Base-by-base conservation (phyloP, 2,888 invertebrate species). In the Nymphalis c-album region DNA sequence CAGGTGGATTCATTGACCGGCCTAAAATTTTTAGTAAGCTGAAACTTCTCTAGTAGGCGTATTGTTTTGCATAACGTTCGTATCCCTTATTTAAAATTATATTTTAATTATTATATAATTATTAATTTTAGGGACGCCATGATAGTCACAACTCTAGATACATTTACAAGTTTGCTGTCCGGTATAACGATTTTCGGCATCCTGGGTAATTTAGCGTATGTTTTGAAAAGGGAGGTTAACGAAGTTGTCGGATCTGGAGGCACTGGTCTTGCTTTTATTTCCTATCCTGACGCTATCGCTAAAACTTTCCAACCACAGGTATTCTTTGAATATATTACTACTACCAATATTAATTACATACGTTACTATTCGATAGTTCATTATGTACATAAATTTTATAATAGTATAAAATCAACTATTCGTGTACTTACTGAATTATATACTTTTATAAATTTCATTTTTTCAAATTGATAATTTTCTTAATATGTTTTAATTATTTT, bases 151-250 rank as follows among this genome's bases (percentile, higher is more conserved):
- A 94, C 95, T 0, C 82, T 97, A 78, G 97, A 97, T 77, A 97
- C 97, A 0, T 94, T 96, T 71, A 97, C 97, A 0, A 96, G 96
- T 73, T 81, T 97, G 31, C 90, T 97, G 22, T 96, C 97, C 0
- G 97, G 97, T 2, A 93, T 95, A 64, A 96, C 96, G 0, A 97
- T 97, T 70, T 97, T 97, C 78, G 96, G 96, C 1, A 95, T 97
- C 63, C 87, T 97, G 63, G 97, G 97, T 1, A 96, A 97, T 81
- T 85, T 97, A 74, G 96, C 97, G 0, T 87, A 94, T 76, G 94
- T 95, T 78, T 92, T 91, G 10, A 93, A 93, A 7, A 91, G 92
- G 31, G 94, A 95, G 63, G 94, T 96, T 1, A 80, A 88, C 5
- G 86, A 93, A 7, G 95, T 96, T 0, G 94, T 97, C 0, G 94